Conservation (phyloP, 64 coral and sea anemone genomes). For the Montipora sp. region DNA sequence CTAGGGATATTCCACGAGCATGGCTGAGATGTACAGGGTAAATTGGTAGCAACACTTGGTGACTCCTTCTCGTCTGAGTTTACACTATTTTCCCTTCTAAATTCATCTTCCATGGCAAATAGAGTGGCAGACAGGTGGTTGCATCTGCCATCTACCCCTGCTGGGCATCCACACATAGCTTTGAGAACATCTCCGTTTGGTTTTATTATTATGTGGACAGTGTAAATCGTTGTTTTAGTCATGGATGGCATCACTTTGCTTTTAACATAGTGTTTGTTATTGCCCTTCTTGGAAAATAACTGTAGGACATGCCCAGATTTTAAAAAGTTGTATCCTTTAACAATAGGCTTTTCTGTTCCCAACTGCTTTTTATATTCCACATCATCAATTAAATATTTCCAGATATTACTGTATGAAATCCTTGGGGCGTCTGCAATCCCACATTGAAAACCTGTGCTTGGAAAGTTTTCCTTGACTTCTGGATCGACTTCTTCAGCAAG, state of each 20-base stretch:
- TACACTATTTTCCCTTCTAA: neutral
- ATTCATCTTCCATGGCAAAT: constrained; percentile 38
- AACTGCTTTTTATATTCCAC: too few species aligned
- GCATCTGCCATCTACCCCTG: constrained; percentile 43
- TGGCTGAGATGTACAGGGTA: constrained; percentile 45
- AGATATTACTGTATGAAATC: too few species aligned
- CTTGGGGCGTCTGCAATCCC: too few species aligned
- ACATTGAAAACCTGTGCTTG: neutral
- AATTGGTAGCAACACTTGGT: neutral
- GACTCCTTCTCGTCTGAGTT: neutral
- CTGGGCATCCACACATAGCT: constrained; percentile 33
- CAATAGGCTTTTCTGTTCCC: too few species aligned
- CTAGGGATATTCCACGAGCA: constrained; percentile 23
- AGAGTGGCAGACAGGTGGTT: constrained; percentile 49
- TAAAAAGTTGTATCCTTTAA: too few species aligned
- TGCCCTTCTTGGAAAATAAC: neutral
- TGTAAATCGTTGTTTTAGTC: constrained; percentile 1
- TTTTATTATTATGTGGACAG: neutral
- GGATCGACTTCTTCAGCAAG: neutral
- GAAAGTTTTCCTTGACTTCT: neutral
- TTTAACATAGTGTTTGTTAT: neutral
- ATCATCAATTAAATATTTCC: too few species aligned
- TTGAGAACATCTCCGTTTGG: constrained; percentile 7
- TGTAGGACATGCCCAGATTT: too few species aligned
- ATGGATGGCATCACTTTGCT: constrained; percentile 25